Evolutionary conservation across 2,113 vertebrate species (phyloP).

Genomic region (Nyctibius bracteatus): DNA sequence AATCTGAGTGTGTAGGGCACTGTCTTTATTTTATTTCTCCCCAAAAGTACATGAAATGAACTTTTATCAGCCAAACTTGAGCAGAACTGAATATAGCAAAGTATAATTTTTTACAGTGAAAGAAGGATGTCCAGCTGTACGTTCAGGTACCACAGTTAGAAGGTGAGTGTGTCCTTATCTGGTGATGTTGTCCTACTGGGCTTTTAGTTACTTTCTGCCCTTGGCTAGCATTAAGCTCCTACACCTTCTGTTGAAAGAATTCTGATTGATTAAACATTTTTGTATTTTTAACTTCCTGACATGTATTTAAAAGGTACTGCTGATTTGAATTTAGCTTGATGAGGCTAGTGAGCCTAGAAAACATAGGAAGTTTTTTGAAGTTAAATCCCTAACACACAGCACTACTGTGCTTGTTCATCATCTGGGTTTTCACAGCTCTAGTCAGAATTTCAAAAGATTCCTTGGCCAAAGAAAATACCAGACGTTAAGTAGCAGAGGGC

Average conservation of each 20-base stretch:
- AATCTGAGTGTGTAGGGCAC: neutral
- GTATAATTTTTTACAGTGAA: neutral
- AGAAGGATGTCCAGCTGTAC: neutral
- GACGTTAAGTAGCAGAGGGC: slow-evolving; percentile 18
- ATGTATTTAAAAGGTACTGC: neutral
- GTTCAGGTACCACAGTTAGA: neutral
- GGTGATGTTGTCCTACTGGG: neutral
- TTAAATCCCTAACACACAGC: neutral
- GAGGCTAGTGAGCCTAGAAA: neutral
- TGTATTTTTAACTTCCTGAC: neutral
- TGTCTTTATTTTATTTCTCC: neutral
- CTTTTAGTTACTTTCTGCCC: neutral
- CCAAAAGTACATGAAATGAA: neutral
- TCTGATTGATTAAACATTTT: slow-evolving; percentile 21
- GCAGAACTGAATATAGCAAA: neutral
- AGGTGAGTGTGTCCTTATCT: neutral
- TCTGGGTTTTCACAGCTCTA: slow-evolving; percentile 23
- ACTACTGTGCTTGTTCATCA: slow-evolving; percentile 20
- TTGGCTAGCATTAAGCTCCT: neutral
- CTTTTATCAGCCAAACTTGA: neutral
- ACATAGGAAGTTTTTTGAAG: neutral
- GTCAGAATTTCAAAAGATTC: slow-evolving; percentile 42
- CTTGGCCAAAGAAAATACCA: slow-evolving; percentile 56
- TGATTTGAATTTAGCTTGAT: slow-evolving; percentile 12
- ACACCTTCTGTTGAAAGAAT: slow-evolving; percentile 3